Conservation (phyloP, 2,888 invertebrate genomes). For the Stegana nigrithorax region DNA sequence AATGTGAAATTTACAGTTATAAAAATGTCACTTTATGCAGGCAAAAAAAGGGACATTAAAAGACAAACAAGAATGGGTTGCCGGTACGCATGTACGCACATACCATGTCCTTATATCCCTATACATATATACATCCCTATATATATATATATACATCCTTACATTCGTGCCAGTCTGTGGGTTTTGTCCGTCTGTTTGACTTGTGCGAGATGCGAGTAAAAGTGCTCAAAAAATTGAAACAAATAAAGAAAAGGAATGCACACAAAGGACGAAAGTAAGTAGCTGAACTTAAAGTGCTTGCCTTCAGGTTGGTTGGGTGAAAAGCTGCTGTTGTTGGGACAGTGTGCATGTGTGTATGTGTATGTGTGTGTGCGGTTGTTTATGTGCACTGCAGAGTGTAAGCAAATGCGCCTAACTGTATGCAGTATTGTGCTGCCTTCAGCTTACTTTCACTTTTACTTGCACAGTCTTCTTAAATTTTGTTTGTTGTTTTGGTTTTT, state of each 20-base stretch:
- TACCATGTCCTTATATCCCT: no score
- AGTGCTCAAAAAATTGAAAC: neutral
- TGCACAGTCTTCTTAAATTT: no score
- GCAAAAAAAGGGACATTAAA: no score
- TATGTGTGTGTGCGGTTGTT: neutral
- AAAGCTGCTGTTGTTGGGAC: neutral
- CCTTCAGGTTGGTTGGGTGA: neutral
- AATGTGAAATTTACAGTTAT: slow-evolving; percentile 45
- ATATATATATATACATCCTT: no score
- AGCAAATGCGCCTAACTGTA: neutral
- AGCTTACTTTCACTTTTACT: slow-evolving; percentile 6
- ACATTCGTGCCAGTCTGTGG: no score
- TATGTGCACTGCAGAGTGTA: no score
- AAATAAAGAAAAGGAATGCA: neutral
- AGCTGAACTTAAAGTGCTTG: neutral
- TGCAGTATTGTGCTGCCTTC: slow-evolving; percentile 16
- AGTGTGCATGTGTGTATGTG: neutral
- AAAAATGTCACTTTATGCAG: slow-evolving; percentile 21
- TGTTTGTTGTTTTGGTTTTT: no score
- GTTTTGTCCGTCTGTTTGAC: neutral
- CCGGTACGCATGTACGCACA: no score
- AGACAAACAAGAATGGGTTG: no score
- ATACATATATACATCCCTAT: no score
- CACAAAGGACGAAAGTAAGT: no score
- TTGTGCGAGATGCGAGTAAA: neutral